phyloP scores from a whole-genome alignment of 2,113 vertebrate species.

The Pandion haliaetus region DNA sequence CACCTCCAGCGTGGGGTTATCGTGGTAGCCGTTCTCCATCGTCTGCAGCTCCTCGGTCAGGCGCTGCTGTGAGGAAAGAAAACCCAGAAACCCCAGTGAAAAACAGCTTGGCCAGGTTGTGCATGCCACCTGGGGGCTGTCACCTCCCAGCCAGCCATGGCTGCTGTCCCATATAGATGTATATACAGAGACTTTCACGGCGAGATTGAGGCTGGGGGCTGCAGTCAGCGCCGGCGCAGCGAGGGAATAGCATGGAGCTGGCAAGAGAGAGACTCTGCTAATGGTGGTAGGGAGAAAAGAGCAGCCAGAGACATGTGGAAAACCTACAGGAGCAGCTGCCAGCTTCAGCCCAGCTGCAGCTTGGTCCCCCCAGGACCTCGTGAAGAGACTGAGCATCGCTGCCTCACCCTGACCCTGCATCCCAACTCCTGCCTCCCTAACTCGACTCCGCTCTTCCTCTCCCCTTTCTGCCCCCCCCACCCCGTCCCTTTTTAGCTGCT shows the following conservation, averaged over 20 bases:
- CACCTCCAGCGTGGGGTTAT: constrained; percentile 96
- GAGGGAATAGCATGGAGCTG: not conserved
- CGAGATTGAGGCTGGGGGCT: not conserved
- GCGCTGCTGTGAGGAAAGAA: constrained; percentile 77
- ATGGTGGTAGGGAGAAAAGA: not conserved
- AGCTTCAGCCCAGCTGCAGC: not conserved
- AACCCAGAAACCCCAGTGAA: not conserved
- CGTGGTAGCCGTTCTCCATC: constrained; percentile 95
- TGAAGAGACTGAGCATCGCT: not conserved
- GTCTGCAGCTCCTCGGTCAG: constrained; percentile 95
- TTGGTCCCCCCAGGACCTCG: not conserved
- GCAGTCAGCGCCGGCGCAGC: not conserved
- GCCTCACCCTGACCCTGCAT: not conserved
- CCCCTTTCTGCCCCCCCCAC: not conserved
- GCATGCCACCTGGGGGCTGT: not conserved
- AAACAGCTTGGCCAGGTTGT: not conserved
- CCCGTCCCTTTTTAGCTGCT: not conserved
- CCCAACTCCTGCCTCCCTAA: not conserved
- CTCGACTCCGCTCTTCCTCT: not conserved
- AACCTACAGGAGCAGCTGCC: constrained; percentile 13
- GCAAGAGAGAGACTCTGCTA: not conserved
- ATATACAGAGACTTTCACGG: accelerated
- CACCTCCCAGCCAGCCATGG: not conserved
- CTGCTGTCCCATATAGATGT: not conserved
- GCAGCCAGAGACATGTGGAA: not conserved